Evolutionary conservation across 2,888 invertebrate genomes (phyloP).

Genomic region (Scaeva pyrastri): DNA sequence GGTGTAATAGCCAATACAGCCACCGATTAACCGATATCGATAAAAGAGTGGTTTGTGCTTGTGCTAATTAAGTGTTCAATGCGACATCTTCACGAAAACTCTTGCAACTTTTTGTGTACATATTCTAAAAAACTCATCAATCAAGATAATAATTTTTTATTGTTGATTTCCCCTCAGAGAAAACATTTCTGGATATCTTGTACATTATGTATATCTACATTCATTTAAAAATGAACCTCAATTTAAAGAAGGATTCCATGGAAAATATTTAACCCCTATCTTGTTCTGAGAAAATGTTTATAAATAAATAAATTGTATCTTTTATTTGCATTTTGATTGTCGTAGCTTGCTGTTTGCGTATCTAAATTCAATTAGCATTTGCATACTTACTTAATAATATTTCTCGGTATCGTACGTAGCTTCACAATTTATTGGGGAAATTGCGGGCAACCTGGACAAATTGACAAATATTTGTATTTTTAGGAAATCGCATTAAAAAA

Average conservation of each 20-base stretch:
- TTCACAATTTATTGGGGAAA: constrained; percentile 47
- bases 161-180: neutral
- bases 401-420: constrained; percentile 3
- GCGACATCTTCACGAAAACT: neutral
- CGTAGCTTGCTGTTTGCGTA: neutral
- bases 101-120: neutral
- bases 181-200: neutral
- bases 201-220: neutral
- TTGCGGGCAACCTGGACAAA: constrained; percentile 53
- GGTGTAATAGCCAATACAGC: neutral
- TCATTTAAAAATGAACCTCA: constrained; percentile 6
- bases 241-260: neutral
- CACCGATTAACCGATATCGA: neutral
- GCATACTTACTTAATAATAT: too few relatives aligned
- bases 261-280: neutral
- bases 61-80: neutral
- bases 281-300: constrained; percentile 22
- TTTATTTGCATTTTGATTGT: constrained; percentile 38
- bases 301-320: constrained; percentile 17
- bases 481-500: constrained; percentile 6
- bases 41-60: neutral
- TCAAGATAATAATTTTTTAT: neutral
- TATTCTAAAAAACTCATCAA: constrained; percentile 18
- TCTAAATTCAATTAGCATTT: constrained; percentile 43
- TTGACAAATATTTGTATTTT: constrained; percentile 50